Base-by-base conservation (phyloP, 2,113 vertebrate species). In the Tautogolabrus adspersus region DNA sequence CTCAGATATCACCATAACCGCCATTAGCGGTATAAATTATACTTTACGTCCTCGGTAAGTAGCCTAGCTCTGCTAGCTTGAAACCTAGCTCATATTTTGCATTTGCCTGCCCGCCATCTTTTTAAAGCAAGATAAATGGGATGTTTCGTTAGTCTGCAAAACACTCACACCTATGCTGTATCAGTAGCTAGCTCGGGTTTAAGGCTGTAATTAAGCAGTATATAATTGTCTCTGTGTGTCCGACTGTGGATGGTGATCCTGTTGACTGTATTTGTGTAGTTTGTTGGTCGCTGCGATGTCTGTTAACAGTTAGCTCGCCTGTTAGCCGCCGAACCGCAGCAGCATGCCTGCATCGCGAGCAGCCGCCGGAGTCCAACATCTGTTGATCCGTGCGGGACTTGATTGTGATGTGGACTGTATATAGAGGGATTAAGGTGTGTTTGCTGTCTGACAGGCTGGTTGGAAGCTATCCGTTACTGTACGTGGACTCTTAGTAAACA, bases 41-140 rank as follows among this genome's bases (percentile, higher is more conserved):
- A 68, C 58, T 75, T 75, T 75, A 66, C 81, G 82, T 56, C 57
- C 65, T 86, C 82, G 90, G 72, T 86, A 23, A 81, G 82, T 83
- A 85, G 87, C 89, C 47, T 72, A 73, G 86, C 91, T 75, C 69
- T 46, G 38, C 16, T 68, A 72, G 87, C 76, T 71, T 66, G 68
- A 66, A 5, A 55, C 40, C 67, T 85, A 89, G 86, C 78, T 80
- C 21, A 47, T 88, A 77, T 84, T 76, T 87, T 85, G 88, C 89
- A 26, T 81, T 80, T 77, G 88, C 92, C 91, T 94, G 96, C 96
- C 96, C 96, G 97, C 97, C 96, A 97, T 97, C 96, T 98, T 98
- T 96, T 95, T 88, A 92, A 91, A 92, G 91, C 93, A 85, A 92
- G 90, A 93, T 83, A 82, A 82, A 79, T 70, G 83, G 72, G 79